Conservation (phyloP, 2,113 vertebrate species). For the Chascanopsetta lugubris region DNA sequence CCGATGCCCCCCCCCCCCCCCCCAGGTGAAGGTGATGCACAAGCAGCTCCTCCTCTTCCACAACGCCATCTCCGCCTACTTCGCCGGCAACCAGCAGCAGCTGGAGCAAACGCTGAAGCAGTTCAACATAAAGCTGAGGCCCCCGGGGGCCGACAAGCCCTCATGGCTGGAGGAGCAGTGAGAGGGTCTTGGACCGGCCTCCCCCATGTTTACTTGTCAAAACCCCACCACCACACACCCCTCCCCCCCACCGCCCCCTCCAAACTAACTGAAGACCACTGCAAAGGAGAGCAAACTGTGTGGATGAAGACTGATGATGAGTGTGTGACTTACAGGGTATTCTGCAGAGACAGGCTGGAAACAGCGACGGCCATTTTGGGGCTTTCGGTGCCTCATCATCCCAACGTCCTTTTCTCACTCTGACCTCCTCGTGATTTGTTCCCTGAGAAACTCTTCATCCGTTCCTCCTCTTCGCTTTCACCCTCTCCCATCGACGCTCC, state of each 20-base stretch:
- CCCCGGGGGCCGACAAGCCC: conserved; percentile 91
- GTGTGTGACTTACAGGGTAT: conserved; percentile 40
- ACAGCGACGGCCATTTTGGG: conserved; percentile 55
- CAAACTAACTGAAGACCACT: conserved; percentile 63
- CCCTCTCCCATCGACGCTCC: conserved; percentile 19
- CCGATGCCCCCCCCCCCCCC: no score
- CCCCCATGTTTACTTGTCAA: conserved; percentile 51
- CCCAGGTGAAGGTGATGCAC: conserved; percentile 98
- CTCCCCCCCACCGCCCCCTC: no score
- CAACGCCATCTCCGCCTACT: conserved; percentile 96
- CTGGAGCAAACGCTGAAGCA: conserved; percentile 96
- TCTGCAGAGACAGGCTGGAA: conserved; percentile 13
- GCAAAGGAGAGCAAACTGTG: conserved; percentile 24
- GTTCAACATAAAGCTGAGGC: conserved; percentile 94
- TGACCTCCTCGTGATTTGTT: conserved; percentile 48
- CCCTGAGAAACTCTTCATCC: conserved; percentile 18
- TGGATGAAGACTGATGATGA: conserved; percentile 35
- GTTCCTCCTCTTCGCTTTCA: background rate
- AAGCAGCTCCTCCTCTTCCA: conserved; percentile 98
- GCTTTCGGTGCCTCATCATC: conserved; percentile 62
- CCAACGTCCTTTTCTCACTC: conserved; percentile 28
- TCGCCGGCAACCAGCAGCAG: conserved; percentile 97
- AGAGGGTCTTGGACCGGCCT: conserved; percentile 37
- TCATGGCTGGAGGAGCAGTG: conserved; percentile 99
- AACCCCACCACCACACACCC: no score